phyloP scores from a whole-genome alignment of 2,888 invertebrate genomes.

The Lasioglossum morio region DNA sequence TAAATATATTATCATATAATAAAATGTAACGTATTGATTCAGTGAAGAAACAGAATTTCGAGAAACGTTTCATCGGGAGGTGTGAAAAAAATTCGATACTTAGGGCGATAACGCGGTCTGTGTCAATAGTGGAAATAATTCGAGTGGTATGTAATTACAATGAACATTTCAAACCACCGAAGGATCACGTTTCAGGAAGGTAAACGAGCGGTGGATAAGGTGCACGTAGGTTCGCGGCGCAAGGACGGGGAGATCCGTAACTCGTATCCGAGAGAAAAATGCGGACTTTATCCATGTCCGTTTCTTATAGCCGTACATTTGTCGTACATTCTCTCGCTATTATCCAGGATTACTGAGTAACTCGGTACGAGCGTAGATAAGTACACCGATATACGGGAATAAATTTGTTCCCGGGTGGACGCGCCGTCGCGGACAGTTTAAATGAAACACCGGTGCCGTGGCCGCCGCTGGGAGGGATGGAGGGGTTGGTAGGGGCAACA shows the following conservation, averaged over 20 bases:
- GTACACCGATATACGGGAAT: conserved; percentile 62
- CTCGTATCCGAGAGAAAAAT: conserved; percentile 39
- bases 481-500: conserved; percentile 23
- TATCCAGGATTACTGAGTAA: conserved; percentile 65
- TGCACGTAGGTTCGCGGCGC: not conserved
- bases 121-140: not conserved
- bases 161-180: not conserved
- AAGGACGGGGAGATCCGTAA: conserved; percentile 19
- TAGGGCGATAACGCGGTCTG: not conserved
- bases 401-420: conserved; percentile 62
- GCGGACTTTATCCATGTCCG: conserved; percentile 47
- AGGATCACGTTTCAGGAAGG: conserved; percentile 3
- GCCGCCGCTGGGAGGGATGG: not conserved
- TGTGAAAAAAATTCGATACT: not conserved
- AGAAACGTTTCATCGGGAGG: not conserved
- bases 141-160: not conserved
- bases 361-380: conserved; percentile 55
- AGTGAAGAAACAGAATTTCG: too few species aligned
- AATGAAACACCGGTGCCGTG: conserved; percentile 55
- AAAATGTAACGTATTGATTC: too few species aligned
- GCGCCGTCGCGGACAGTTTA: conserved; percentile 57
- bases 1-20: too few species aligned
- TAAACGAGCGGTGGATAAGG: not conserved
- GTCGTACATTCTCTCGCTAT: conserved; percentile 61
- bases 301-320: conserved; percentile 58